A percentile compares a stretch with the other conserved stretches of the same genome.
These are phyloP conservation scores for Saturnia japonica DNA, from an alignment of 2,888 invertebrate genomes.

Conservation along the genomic window DNA sequence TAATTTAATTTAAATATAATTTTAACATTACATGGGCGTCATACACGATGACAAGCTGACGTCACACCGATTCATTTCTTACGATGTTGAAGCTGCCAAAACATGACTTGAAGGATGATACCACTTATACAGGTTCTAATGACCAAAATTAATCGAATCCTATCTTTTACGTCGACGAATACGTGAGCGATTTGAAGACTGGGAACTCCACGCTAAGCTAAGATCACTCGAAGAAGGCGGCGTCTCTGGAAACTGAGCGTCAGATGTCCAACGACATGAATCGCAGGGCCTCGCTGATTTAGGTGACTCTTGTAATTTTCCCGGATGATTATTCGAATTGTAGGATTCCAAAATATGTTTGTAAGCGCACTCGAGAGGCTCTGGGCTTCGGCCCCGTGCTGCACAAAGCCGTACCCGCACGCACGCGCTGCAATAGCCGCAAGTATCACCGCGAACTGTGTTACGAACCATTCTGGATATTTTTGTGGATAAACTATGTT, in stretches of 20 bases:
- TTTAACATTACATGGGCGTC: background rate
- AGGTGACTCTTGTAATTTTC: slow-evolving; percentile 55
- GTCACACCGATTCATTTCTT: slow-evolving; percentile 21
- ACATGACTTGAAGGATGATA: slow-evolving; percentile 29
- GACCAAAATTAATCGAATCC: slow-evolving; percentile 32
- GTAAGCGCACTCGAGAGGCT: slow-evolving; percentile 73
- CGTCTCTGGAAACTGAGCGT: slow-evolving; percentile 77
- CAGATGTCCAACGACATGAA: slow-evolving; percentile 75
- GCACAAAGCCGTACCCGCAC: slow-evolving; percentile 67
- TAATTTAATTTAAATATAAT: slow-evolving; percentile 13
- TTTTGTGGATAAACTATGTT: slow-evolving; percentile 16
- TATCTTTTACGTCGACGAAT: slow-evolving; percentile 71
- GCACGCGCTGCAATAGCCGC: slow-evolving; percentile 76
- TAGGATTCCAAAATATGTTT: slow-evolving; percentile 77
- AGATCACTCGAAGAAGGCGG: slow-evolving; percentile 71
- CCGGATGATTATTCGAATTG: slow-evolving; percentile 45
- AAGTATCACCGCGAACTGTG: slow-evolving; percentile 61
- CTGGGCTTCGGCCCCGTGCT: slow-evolving; percentile 70
- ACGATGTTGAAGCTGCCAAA: slow-evolving; percentile 16
- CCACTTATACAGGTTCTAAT: slow-evolving; percentile 33
- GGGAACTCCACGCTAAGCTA: slow-evolving; percentile 74
- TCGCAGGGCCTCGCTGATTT: slow-evolving; percentile 56
- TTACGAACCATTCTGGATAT: slow-evolving; percentile 63
- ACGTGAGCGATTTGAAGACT: slow-evolving; percentile 62
- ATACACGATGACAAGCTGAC: slow-evolving; percentile 8